A percentile compares a stretch with the other conserved stretches of the same genome.
These are phyloP conservation scores for Mactra quadrangularis DNA, from an alignment of 1,140 invertebrate species.

Conservation along the genomic window DNA sequence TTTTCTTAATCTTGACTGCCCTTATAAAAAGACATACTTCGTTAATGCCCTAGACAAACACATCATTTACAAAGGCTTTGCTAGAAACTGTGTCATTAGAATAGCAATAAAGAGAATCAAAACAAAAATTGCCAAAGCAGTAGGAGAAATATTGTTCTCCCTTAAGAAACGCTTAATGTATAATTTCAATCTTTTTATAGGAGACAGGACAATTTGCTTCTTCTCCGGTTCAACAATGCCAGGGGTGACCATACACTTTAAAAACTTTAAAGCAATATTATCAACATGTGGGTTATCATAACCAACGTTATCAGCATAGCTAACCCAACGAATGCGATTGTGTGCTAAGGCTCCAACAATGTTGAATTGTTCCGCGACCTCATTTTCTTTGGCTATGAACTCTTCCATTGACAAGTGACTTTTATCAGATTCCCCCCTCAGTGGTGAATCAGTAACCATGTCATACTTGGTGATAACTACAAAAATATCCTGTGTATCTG, in stretches of 20 bases:
- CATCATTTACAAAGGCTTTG: too few relatives aligned
- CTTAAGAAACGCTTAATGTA: too few relatives aligned
- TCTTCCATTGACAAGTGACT: neutral
- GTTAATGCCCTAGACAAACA: too few relatives aligned
- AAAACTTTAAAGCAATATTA: slow-evolving; percentile 29
- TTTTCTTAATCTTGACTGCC: too few relatives aligned
- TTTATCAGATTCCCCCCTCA: neutral
- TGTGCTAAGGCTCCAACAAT: neutral
- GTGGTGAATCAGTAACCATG: slow-evolving; percentile 1
- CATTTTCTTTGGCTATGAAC: neutral
- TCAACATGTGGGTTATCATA: slow-evolving; percentile 11
- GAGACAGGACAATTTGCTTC: too few relatives aligned
- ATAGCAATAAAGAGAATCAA: too few relatives aligned
- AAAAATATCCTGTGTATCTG: slow-evolving; percentile 28
- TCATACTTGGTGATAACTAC: slow-evolving; percentile 52
- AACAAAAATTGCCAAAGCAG: too few relatives aligned
- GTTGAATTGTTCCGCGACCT: slow-evolving; percentile 10
- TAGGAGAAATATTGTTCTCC: too few relatives aligned
- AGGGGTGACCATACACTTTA: slow-evolving; percentile 23
- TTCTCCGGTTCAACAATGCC: neutral
- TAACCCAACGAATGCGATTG: slow-evolving; percentile 13
- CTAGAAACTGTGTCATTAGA: too few relatives aligned
- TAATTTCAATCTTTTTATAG: too few relatives aligned
- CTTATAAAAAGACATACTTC: too few relatives aligned
- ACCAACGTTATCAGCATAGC: neutral